phyloP scores from a whole-genome alignment of 64 coral and sea anemone genomes.

The Trachythela sp. region DNA sequence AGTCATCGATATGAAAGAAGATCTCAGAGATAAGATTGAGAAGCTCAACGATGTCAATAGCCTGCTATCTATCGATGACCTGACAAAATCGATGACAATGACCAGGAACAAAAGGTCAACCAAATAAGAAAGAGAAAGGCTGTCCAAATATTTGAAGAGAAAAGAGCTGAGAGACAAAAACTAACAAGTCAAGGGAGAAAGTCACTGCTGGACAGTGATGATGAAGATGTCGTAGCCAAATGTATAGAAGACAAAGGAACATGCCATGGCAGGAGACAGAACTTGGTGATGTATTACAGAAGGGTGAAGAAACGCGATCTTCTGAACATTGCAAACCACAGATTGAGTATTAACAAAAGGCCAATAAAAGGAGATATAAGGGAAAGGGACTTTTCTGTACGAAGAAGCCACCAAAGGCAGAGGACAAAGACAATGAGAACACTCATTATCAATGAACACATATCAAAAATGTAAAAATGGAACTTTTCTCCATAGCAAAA shows the following conservation, averaged over 20 bases:
- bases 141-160: neutral
- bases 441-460: neutral
- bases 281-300: slow-evolving; percentile 39
- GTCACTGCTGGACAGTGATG: neutral
- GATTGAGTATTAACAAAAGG: neutral
- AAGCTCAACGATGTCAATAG: no score
- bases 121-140: slow-evolving; percentile 51
- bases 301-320: slow-evolving; percentile 34
- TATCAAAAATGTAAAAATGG: neutral
- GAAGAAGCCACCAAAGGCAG: neutral
- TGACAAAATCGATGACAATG: no score
- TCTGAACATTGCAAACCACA: slow-evolving; percentile 32
- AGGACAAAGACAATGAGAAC: neutral
- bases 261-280: slow-evolving; percentile 34
- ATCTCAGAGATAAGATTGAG: no score
- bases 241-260: slow-evolving; percentile 42
- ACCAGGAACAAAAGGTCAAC: neutral
- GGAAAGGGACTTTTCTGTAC: slow-evolving; percentile 29
- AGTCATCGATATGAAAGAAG: no score
- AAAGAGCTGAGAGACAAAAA: slow-evolving; percentile 4
- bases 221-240: slow-evolving; percentile 21
- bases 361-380: no score
- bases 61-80: no score
- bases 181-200: neutral
- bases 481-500: neutral